A percentile compares a stretch with the other conserved stretches of the same genome.
Conservation (phyloP, 2,888 invertebrate species). For the Flexamia atlantica region DNA sequence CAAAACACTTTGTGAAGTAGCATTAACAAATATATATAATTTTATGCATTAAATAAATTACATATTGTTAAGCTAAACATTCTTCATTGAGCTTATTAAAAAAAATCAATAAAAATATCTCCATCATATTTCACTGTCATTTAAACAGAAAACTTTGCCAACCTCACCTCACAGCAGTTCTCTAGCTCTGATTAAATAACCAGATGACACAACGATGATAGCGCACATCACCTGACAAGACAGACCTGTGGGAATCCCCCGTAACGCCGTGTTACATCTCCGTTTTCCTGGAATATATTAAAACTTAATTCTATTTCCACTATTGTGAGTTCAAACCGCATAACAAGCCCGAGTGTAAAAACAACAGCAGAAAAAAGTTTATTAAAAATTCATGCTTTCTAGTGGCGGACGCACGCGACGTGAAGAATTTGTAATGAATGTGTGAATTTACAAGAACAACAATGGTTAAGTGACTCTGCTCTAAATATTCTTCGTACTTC, state of each 20-base stretch:
- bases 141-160: neutral
- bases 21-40: too few relatives aligned
- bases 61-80: too few relatives aligned
- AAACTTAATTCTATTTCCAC: constrained; percentile 47
- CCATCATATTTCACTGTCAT: too few relatives aligned
- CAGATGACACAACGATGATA: constrained; percentile 10
- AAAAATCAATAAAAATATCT: too few relatives aligned
- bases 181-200: neutral
- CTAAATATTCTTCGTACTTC: neutral
- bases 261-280: constrained; percentile 27
- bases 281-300: constrained; percentile 23
- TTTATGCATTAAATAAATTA: too few relatives aligned
- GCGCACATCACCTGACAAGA: neutral
- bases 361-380: constrained; percentile 4
- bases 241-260: constrained; percentile 4
- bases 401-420: constrained; percentile 18
- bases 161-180: neutral
- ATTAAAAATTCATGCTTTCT: constrained; percentile 27
- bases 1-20: too few relatives aligned
- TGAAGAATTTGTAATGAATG: constrained; percentile 24
- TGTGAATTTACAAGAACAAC: constrained; percentile 41
- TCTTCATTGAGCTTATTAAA: too few relatives aligned
- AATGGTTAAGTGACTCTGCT: constrained; percentile 5
- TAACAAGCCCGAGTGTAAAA: constrained; percentile 38
- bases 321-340: constrained; percentile 18